A percentile compares a stretch with the other conserved stretches of the same genome.
Conservation (phyloP, 2,113 vertebrate species). For the Melospiza georgiana region DNA sequence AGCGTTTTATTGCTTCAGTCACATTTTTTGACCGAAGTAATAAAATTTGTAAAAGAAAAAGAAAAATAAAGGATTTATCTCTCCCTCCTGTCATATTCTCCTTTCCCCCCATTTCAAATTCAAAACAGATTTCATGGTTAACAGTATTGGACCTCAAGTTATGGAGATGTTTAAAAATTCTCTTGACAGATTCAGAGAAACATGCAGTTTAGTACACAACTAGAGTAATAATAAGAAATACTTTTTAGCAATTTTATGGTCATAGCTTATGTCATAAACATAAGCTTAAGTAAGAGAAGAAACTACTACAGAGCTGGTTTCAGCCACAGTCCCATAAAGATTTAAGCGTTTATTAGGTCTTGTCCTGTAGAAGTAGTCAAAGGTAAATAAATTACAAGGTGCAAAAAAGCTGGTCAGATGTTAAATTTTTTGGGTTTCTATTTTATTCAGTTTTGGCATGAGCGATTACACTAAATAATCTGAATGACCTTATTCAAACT, state of each 20-base stretch:
- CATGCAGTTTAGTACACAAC: neutral
- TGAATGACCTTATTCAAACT: neutral
- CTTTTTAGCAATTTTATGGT: neutral
- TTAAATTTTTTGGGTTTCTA: neutral
- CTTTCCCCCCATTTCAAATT: slow-evolving; percentile 50
- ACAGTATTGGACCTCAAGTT: slow-evolving; percentile 39
- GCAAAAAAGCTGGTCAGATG: neutral
- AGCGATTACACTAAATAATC: neutral
- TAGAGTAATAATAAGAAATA: neutral
- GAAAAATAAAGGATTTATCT: slow-evolving; percentile 73
- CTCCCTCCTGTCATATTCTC: slow-evolving; percentile 13
- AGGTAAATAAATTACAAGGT: neutral
- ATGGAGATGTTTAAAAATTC: slow-evolving; percentile 69
- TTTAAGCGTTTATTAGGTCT: neutral
- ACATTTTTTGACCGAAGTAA: slow-evolving; percentile 77
- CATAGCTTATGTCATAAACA: neutral
- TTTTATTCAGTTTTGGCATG: neutral
- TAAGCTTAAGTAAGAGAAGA: neutral
- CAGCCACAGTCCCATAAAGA: neutral
- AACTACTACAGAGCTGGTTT: neutral
- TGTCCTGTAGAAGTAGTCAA: neutral
- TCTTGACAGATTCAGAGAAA: slow-evolving; percentile 47
- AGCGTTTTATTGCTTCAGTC: slow-evolving; percentile 74
- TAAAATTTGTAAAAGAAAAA: slow-evolving; percentile 80
- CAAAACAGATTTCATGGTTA: slow-evolving; percentile 70